phyloP scores from a whole-genome alignment of 2,797 vertebrate species.

The Sarcoramphus papa region DNA sequence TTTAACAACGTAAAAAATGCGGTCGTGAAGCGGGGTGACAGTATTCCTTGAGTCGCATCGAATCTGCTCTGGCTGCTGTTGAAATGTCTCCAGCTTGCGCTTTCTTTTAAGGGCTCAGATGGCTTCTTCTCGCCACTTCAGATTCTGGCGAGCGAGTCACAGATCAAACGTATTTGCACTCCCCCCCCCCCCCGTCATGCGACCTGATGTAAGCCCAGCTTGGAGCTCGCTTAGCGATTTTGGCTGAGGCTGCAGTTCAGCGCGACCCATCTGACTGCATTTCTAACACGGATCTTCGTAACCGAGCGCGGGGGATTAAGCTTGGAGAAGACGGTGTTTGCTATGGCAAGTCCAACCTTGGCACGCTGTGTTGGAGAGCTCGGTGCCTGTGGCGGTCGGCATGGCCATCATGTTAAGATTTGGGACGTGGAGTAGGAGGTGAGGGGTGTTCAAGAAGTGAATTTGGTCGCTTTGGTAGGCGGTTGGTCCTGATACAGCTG shows the following conservation, averaged over 20 bases:
- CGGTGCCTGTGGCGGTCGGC: accelerated
- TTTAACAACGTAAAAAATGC: accelerated
- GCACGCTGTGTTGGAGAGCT: not conserved
- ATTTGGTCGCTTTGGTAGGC: not conserved
- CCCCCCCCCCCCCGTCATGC: not conserved
- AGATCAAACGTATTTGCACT: accelerated
- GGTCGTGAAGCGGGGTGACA: not conserved
- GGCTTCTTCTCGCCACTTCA: not conserved
- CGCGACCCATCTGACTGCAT: not conserved
- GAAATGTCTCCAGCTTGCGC: not conserved
- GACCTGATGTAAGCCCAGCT: not conserved
- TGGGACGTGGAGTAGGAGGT: not conserved
- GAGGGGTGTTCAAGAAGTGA: not conserved
- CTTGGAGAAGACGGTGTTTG: not conserved
- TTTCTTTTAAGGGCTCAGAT: not conserved
- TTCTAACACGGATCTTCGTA: accelerated
- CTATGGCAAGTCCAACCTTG: not conserved
- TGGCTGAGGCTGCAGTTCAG: not conserved
- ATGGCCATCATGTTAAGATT: accelerated
- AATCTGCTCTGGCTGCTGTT: not conserved
- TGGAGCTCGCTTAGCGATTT: not conserved
- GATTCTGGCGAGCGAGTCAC: not conserved
- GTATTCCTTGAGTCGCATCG: not conserved
- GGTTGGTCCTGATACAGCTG: not conserved
- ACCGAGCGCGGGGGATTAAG: accelerated